phyloP scores from a whole-genome alignment of 2,797 vertebrate species.

The Enteromius radiatus region DNA sequence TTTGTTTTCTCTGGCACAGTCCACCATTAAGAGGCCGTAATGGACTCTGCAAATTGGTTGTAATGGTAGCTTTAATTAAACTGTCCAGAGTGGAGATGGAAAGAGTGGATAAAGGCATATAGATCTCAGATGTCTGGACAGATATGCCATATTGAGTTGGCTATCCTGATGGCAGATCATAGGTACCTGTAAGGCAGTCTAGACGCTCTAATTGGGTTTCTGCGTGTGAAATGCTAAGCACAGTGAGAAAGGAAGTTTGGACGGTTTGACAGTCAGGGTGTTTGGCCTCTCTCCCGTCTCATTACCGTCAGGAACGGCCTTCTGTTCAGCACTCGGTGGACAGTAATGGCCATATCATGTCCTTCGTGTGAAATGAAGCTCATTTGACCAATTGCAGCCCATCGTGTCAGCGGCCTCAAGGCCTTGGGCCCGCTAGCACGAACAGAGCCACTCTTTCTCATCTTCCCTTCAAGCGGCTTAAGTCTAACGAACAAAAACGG shows the following conservation, averaged over 20 bases:
- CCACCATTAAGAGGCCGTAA: conserved; percentile 46
- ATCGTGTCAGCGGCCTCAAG: conserved; percentile 41
- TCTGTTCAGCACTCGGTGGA: conserved; percentile 33
- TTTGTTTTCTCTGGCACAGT: conserved; percentile 37
- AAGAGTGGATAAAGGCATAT: conserved; percentile 51
- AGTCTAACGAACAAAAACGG: conserved; percentile 53
- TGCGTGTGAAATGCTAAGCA: conserved; percentile 40
- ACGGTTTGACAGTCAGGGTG: conserved; percentile 5
- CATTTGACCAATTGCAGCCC: conserved; percentile 53
- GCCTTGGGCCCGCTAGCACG: not conserved
- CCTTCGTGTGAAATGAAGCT: conserved; percentile 48
- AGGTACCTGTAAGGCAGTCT: conserved; percentile 43
- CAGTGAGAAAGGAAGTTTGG: conserved; percentile 30
- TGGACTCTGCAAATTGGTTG: conserved; percentile 69
- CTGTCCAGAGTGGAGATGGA: conserved; percentile 60
- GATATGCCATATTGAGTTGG: conserved; percentile 37
- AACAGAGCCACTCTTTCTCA: conserved; percentile 21
- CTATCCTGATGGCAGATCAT: conserved; percentile 33
- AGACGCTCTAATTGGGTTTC: conserved; percentile 53
- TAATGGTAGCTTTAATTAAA: conserved; percentile 82
- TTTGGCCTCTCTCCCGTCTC: conserved; percentile 52
- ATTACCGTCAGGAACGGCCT: conserved; percentile 48
- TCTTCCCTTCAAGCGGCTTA: conserved; percentile 46
- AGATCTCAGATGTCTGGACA: conserved; percentile 43
- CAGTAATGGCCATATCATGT: conserved; percentile 48